Base-by-base conservation (phyloP, 1,140 invertebrate species). In the Ceratina australensis region DNA sequence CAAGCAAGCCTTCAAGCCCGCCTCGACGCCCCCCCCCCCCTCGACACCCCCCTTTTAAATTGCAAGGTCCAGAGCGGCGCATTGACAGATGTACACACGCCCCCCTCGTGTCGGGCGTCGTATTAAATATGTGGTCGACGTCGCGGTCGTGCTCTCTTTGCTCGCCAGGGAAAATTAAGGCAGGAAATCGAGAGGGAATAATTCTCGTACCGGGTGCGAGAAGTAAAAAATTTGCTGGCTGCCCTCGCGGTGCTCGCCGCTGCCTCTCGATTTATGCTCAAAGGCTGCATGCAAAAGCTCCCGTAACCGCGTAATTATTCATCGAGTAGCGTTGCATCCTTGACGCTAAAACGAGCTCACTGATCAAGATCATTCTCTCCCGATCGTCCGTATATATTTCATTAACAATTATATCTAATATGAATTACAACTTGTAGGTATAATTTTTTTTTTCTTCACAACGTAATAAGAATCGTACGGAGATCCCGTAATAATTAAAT, bases 31-130 rank as follows among this genome's bases (percentile, higher is more conserved):
- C 82, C 47, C 71, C 66, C 67, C 72, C 71, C 82, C 47, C 71
- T 69, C 67, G 47, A 66, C 72, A 74, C 33, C 16, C 71, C 81
- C 59, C 65, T 78, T 81, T 66, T 79, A 85, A 86, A 85, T 86
- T 80, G 80, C 80, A 78, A 86, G 79, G 78, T 81, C 78, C 77
- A 75, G 80, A 72, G 54, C 76, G 78, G 69, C 77, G 83, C 83
- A 86, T 86, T 86, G 85, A 86, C 85, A 86, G 85, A 86, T 86
- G 85, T 86, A 86, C 79, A 81, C 84, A 86, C 85, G 85, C 85
- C 85, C 74, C 81, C 72, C 85, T 83, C 82, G 82, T 84, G 83
- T 81, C 72, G 73, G 49, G 64, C 79, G 64, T 60, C 79, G 81
- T 86, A 86, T 86, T 86, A 86, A 86, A 86, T 86, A 84, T 86